phyloP scores from a whole-genome alignment of 2,888 invertebrate species.

The Diaperis boleti region DNA sequence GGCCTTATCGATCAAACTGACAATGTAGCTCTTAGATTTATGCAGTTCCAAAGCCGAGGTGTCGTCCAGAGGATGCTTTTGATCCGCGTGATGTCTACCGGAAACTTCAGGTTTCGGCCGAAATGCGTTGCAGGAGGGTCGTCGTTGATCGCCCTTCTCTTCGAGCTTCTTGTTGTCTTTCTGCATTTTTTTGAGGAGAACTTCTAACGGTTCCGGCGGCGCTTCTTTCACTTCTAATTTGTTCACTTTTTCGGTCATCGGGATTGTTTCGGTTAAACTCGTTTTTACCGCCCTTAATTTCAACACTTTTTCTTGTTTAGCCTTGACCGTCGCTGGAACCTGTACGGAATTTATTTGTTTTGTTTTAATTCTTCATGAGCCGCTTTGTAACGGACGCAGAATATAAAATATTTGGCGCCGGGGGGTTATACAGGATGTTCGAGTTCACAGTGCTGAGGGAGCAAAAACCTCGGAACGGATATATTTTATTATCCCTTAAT shows the following conservation, averaged over 20 bases:
- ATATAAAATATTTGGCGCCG: not conserved
- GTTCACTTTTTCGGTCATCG: constrained; percentile 16
- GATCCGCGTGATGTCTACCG: not conserved
- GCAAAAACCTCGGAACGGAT: too few relatives aligned
- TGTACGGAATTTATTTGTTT: constrained; percentile 21
- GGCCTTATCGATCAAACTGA: constrained; percentile 66
- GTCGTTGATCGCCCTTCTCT: not conserved
- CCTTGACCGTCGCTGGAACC: constrained; percentile 44
- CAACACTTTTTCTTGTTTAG: constrained; percentile 41
- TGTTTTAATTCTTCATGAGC: not conserved
- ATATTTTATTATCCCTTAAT: too few relatives aligned
- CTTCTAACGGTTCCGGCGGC: constrained; percentile 23
- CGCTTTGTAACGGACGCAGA: not conserved
- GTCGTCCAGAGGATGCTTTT: constrained; percentile 51
- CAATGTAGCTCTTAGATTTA: constrained; percentile 66
- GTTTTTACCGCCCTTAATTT: constrained; percentile 34
- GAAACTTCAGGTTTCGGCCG: not conserved
- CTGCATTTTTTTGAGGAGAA: constrained; percentile 4
- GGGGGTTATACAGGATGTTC: too few relatives aligned
- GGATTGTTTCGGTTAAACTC: constrained; percentile 11
- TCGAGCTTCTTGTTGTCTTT: not conserved
- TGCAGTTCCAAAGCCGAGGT: constrained; percentile 64
- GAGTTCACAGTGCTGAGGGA: too few relatives aligned
- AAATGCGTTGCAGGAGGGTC: not conserved
- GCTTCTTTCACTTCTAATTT: constrained; percentile 31